Conservation (phyloP, 2,797 vertebrate species). For the Galaxias olidus region DNA sequence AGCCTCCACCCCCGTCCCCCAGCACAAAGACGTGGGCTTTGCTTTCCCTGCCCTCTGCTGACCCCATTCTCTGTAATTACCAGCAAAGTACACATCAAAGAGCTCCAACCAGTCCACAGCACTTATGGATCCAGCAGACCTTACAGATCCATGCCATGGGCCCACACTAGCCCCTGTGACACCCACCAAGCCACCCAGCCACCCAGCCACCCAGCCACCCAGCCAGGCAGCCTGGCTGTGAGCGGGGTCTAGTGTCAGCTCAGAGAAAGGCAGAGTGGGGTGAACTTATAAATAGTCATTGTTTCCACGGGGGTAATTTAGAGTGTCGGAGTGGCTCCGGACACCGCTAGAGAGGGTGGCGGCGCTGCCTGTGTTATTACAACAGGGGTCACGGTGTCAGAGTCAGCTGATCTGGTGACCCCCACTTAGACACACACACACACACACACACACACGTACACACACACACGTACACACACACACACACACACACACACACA, state of each 20-base stretch:
- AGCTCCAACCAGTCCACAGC: slow-evolving; percentile 41
- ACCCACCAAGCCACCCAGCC: slow-evolving; percentile 19
- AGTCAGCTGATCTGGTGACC: slow-evolving; percentile 75
- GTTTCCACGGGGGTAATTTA: slow-evolving; percentile 72
- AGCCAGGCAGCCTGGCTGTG: slow-evolving; percentile 1
- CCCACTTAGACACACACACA: slow-evolving; percentile 9
- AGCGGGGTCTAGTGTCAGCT: slow-evolving; percentile 20
- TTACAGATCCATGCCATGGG: slow-evolving; percentile 56
- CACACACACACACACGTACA: slow-evolving; percentile 10
- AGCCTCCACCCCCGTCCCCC: slow-evolving; percentile 41
- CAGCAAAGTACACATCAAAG: slow-evolving; percentile 78
- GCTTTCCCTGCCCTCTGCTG: slow-evolving; percentile 72
- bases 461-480: not conserved
- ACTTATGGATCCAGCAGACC: slow-evolving; percentile 52
- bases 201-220: slow-evolving; percentile 12
- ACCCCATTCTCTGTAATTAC: slow-evolving; percentile 79
- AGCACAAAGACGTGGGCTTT: slow-evolving; percentile 38
- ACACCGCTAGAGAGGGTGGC: slow-evolving; percentile 41
- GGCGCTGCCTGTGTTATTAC: slow-evolving; percentile 62
- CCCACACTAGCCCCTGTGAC: slow-evolving; percentile 1
- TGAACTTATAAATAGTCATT: slow-evolving; percentile 74
- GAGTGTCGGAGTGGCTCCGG: slow-evolving; percentile 48
- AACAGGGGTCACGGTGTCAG: slow-evolving; percentile 75
- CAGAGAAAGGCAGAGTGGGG: slow-evolving; percentile 61
- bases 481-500: slow-evolving; percentile 6